These are phyloP conservation scores for Hemithea aestivaria DNA, from an alignment of 2,888 invertebrate species.

Conservation along the genomic window DNA sequence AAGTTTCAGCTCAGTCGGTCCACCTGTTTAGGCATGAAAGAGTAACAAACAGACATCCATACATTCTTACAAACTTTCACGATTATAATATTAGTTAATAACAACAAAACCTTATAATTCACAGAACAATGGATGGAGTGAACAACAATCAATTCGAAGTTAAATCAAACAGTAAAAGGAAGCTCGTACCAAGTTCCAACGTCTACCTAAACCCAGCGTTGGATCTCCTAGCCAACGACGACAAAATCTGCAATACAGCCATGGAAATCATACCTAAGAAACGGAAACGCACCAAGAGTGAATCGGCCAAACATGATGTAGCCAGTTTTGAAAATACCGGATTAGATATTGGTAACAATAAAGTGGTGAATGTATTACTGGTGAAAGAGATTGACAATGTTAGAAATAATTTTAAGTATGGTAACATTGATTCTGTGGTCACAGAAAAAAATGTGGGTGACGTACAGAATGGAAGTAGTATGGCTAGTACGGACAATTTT, in stretches of 20 bases:
- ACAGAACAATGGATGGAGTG: slow-evolving; percentile 52
- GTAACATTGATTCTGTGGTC: background rate
- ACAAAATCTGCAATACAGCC: slow-evolving; percentile 69
- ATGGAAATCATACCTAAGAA: slow-evolving; percentile 69
- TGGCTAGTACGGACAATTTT: slow-evolving; percentile 1
- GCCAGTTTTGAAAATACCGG: slow-evolving; percentile 66
- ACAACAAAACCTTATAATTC: too few species aligned
- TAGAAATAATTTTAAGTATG: slow-evolving; percentile 43
- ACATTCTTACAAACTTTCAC: too few species aligned
- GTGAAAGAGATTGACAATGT: slow-evolving; percentile 67
- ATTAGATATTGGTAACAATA: slow-evolving; percentile 60
- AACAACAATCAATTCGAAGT: slow-evolving; percentile 74
- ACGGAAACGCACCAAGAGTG: slow-evolving; percentile 59
- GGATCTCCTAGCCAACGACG: slow-evolving; percentile 68
- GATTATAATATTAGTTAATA: too few species aligned
- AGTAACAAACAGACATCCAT: too few species aligned
- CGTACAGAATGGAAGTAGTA: too few species aligned
- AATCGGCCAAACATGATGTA: too few species aligned
- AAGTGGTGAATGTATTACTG: slow-evolving; percentile 59
- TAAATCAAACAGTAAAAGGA: slow-evolving; percentile 62
- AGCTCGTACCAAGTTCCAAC: slow-evolving; percentile 57
- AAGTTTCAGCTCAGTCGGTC: too few species aligned
- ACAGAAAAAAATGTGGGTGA: background rate
- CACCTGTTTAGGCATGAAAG: too few species aligned
- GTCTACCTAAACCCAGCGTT: slow-evolving; percentile 68